These are phyloP conservation scores for Merluccius polli DNA, from an alignment of 2,797 vertebrate species.

Conservation along the genomic window DNA sequence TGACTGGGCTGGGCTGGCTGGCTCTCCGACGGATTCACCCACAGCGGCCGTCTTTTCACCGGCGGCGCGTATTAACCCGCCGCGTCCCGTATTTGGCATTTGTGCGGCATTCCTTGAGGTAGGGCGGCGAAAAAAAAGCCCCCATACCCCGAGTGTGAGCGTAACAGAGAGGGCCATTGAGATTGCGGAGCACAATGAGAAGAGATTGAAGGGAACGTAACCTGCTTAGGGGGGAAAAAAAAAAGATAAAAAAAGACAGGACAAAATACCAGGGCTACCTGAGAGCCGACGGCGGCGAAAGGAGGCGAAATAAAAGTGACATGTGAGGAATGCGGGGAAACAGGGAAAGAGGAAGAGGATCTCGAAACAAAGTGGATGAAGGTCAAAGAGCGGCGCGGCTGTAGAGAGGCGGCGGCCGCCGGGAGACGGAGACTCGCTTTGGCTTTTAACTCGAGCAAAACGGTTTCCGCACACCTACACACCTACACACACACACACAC, in stretches of 20 bases:
- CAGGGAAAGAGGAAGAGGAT: too few relatives aligned
- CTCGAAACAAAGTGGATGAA: not conserved
- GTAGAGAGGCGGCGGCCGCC: not conserved
- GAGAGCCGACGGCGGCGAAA: not conserved
- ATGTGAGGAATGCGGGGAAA: not conserved
- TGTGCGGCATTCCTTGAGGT: too few relatives aligned
- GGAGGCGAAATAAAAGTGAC: not conserved
- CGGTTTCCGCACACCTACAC: not conserved
- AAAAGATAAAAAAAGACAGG: not conserved
- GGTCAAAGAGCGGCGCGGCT: not conserved
- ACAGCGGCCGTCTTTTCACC: constrained; percentile 19
- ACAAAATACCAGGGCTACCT: not conserved
- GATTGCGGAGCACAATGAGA: not conserved
- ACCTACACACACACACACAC: not conserved
- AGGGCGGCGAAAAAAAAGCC: not conserved
- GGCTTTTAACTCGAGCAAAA: not conserved
- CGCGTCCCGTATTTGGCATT: too few relatives aligned
- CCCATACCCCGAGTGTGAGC: not conserved
- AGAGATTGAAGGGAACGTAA: not conserved
- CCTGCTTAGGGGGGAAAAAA: not conserved
- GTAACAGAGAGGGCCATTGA: not conserved
- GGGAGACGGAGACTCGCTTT: not conserved
- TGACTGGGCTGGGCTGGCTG: constrained; percentile 3
- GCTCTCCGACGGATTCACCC: constrained; percentile 32
- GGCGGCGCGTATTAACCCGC: constrained; percentile 37